phyloP scores from a whole-genome alignment of 2,797 vertebrate genomes.

The Kryptolebias ocellatus region DNA sequence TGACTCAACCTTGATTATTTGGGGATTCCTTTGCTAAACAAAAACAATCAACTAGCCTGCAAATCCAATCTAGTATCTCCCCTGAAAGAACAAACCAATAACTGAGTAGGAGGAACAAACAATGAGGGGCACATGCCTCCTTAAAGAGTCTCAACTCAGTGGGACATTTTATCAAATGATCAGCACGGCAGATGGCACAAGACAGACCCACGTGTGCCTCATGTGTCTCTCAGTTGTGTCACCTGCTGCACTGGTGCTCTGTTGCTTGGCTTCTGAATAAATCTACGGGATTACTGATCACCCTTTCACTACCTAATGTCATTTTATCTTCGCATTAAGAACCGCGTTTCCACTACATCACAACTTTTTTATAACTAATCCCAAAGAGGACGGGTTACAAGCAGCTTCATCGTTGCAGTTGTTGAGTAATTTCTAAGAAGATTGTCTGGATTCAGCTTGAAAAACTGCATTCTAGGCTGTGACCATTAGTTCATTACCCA shows the following conservation, averaged over 20 bases:
- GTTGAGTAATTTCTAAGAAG: too few species aligned
- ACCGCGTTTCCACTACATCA: neutral
- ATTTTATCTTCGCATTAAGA: neutral
- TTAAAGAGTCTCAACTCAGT: conserved; percentile 56
- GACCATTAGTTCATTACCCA: too few species aligned
- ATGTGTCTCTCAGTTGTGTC: conserved; percentile 31
- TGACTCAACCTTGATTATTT: conserved; percentile 41
- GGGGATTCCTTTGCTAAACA: conserved; percentile 57
- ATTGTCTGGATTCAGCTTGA: too few species aligned
- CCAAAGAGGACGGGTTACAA: neutral
- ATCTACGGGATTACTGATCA: conserved; percentile 30
- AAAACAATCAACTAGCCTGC: conserved; percentile 50
- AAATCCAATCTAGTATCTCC: conserved; percentile 54
- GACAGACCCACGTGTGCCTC: conserved; percentile 40
- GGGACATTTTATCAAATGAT: conserved; percentile 70
- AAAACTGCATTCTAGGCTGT: too few species aligned
- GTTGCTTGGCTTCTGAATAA: conserved; percentile 35
- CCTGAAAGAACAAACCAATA: conserved; percentile 56
- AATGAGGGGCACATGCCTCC: conserved; percentile 44
- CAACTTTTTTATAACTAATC: neutral
- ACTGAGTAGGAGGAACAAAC: conserved; percentile 24
- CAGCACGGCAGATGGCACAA: conserved; percentile 67
- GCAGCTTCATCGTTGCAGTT: too few species aligned
- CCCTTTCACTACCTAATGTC: neutral
- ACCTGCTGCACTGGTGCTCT: conserved; percentile 42